Evolutionary conservation across 1,140 invertebrate genomes (phyloP).

Genomic region (Calliphora vicina): DNA sequence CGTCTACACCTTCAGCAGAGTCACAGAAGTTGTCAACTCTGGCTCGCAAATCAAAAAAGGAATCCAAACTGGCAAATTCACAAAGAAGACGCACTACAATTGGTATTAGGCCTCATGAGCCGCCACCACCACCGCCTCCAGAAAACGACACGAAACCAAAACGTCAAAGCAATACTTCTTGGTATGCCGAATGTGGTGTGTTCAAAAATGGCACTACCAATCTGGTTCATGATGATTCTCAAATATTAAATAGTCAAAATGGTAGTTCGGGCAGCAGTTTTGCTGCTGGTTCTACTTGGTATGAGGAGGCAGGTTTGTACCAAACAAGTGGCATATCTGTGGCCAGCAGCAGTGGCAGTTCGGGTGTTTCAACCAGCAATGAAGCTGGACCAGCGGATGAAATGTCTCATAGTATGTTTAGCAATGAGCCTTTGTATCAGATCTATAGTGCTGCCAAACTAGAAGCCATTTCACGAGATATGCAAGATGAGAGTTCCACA

Average conservation of each 20-base stretch:
- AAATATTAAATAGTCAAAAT: constrained; percentile 38
- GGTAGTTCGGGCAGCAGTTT: constrained; percentile 42
- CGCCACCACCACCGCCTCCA: constrained; percentile 61
- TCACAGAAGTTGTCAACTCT: constrained; percentile 53
- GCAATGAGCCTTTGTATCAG: constrained; percentile 87
- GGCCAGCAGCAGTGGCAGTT: constrained; percentile 62
- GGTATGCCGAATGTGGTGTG: constrained; percentile 67
- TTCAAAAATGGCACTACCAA: constrained; percentile 57
- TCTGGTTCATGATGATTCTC: constrained; percentile 10
- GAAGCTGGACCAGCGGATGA: constrained; percentile 58
- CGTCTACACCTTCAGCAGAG: constrained; percentile 41
- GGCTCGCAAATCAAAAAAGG: constrained; percentile 53
- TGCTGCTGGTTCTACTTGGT: constrained; percentile 65
- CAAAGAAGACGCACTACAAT: constrained; percentile 53
- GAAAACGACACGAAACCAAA: constrained; percentile 38
- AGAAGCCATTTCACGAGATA: constrained; percentile 71
- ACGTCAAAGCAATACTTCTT: constrained; percentile 58
- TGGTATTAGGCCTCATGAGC: constrained; percentile 56
- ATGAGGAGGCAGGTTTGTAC: constrained; percentile 71
- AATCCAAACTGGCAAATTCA: constrained; percentile 45
- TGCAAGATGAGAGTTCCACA: constrained; percentile 69
- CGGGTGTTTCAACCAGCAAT: constrained; percentile 61
- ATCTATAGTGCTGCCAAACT: constrained; percentile 85
- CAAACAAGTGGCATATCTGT: constrained; percentile 66
- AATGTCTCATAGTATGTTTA: constrained; percentile 66